A percentile compares a stretch with the other conserved stretches of the same genome.
Evolutionary conservation across 2,113 vertebrate genomes (phyloP).

Genomic region (Epinephelus cyanopodus): DNA sequence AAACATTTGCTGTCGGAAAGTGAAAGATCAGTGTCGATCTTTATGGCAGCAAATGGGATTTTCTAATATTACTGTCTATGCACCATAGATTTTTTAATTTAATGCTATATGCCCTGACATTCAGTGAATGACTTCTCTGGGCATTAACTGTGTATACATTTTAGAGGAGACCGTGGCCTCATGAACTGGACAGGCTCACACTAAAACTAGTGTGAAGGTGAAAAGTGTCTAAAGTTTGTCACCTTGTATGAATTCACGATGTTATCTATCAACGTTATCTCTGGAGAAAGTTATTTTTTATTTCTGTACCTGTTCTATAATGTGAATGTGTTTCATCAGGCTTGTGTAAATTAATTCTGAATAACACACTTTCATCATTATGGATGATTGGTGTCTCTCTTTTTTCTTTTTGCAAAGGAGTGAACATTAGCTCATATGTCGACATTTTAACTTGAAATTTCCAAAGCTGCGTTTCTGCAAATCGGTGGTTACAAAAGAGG

Average conservation of each 20-base stretch:
- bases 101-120: slow-evolving; percentile 69
- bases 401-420: neutral
- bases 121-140: slow-evolving; percentile 77
- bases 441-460: slow-evolving; percentile 41
- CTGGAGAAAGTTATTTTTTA: slow-evolving; percentile 50
- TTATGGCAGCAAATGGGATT: slow-evolving; percentile 54
- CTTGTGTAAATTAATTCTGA: slow-evolving; percentile 54
- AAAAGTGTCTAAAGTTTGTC: slow-evolving; percentile 39
- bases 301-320: slow-evolving; percentile 46
- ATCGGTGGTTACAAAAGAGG: slow-evolving; percentile 41
- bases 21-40: slow-evolving; percentile 44
- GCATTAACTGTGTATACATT: slow-evolving; percentile 65
- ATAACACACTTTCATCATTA: slow-evolving; percentile 48
- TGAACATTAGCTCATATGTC: slow-evolving; percentile 15
- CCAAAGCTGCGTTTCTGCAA: slow-evolving; percentile 32
- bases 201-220: slow-evolving; percentile 43
- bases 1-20: slow-evolving; percentile 52
- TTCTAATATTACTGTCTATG: slow-evolving; percentile 78
- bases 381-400: neutral
- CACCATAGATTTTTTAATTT: slow-evolving; percentile 70
- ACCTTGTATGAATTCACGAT: slow-evolving; percentile 56
- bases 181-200: slow-evolving; percentile 28
- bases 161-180: slow-evolving; percentile 49
- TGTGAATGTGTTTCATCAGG: slow-evolving; percentile 55
- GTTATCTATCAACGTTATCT: slow-evolving; percentile 44